Conservation (phyloP, 2,888 invertebrate genomes). For the Callosobruchus maculatus region DNA sequence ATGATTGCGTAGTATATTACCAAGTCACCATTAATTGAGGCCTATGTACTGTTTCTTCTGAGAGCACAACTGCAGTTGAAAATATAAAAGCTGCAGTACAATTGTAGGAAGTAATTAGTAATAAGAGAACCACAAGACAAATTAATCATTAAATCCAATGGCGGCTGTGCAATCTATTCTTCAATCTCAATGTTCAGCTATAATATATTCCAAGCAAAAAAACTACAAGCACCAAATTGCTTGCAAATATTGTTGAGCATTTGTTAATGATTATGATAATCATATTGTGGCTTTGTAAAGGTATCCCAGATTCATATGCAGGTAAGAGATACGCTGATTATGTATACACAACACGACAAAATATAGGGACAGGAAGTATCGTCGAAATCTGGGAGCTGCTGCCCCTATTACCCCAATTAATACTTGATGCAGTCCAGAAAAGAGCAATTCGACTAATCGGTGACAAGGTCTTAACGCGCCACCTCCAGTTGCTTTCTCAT, state of each 20-base stretch:
- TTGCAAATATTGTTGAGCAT: background rate
- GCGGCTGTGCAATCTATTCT: background rate
- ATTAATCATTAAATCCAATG: background rate
- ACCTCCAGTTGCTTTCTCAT: too few relatives aligned
- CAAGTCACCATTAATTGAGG: too few relatives aligned
- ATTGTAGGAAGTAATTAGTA: background rate
- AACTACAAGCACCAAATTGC: background rate
- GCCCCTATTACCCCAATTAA: too few relatives aligned
- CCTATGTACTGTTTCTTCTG: too few relatives aligned
- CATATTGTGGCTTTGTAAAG: background rate
- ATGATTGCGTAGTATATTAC: too few relatives aligned
- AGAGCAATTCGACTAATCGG: too few relatives aligned
- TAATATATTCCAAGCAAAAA: background rate
- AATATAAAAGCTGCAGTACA: background rate
- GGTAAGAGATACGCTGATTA: background rate
- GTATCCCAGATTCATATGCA: background rate
- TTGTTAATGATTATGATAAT: background rate
- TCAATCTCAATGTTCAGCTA: background rate
- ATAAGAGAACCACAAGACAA: background rate
- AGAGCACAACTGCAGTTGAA: background rate
- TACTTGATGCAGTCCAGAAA: too few relatives aligned
- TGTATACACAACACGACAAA: background rate
- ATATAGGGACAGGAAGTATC: too few relatives aligned
- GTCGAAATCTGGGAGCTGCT: too few relatives aligned
- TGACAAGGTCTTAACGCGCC: too few relatives aligned